A percentile compares a stretch with the other conserved stretches of the same genome.
These are phyloP conservation scores for Mormyrops attenuatus DNA, from an alignment of 2,797 vertebrate species.

Conservation along the genomic window DNA sequence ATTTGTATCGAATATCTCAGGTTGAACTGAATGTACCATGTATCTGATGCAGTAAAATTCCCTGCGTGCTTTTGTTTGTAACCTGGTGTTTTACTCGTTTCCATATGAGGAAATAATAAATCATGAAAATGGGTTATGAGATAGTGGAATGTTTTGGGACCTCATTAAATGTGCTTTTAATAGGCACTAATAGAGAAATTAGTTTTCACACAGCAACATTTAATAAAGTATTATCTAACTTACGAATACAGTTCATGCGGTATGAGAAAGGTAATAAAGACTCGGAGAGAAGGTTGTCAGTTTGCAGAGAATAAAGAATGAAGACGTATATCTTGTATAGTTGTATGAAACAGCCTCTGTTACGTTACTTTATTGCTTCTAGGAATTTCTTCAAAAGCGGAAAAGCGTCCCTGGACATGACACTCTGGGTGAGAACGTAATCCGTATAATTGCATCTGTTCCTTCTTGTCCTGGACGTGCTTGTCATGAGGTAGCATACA, in stretches of 20 bases:
- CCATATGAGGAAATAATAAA: too few species aligned
- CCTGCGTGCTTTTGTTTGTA: not conserved
- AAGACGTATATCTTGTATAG: not conserved
- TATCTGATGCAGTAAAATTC: not conserved
- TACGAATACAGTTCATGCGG: not conserved
- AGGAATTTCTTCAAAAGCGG: slow-evolving; percentile 45
- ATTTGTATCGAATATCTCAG: not conserved
- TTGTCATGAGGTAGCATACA: not conserved
- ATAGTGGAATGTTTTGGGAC: not conserved
- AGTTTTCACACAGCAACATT: not conserved
- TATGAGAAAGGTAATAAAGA: not conserved
- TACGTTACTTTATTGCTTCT: not conserved
- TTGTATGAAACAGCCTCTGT: not conserved
- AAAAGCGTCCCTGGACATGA: slow-evolving; percentile 31
- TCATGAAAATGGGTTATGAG: not conserved
- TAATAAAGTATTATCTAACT: not conserved
- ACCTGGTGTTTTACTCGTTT: not conserved
- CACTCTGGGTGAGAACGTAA: slow-evolving; percentile 40
- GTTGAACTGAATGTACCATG: not conserved
- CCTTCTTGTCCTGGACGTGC: not conserved
- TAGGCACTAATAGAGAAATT: not conserved
- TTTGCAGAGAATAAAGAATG: not conserved
- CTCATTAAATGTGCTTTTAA: not conserved
- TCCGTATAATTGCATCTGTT: not conserved
- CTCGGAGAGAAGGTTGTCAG: not conserved